Conservation (phyloP, 2,113 vertebrate genomes). For the Pontoporia blainvillei region DNA sequence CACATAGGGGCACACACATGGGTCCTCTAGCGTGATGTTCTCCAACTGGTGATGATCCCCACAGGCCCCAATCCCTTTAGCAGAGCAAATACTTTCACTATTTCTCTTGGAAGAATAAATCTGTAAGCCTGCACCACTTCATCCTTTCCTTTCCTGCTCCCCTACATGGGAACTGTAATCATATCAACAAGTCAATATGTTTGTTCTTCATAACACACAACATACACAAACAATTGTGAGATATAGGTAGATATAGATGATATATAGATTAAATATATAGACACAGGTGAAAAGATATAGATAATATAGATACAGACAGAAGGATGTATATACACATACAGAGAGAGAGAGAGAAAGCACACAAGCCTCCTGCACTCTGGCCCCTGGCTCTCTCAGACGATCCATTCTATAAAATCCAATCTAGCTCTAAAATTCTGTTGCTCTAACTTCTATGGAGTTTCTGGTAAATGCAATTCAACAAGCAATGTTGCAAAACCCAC, state of each 20-base stretch:
- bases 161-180: not conserved
- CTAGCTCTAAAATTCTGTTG: not conserved
- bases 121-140: not conserved
- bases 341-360: not conserved
- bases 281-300: not conserved
- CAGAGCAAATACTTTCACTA: not conserved
- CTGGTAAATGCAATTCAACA: not conserved
- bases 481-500: not conserved
- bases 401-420: not conserved
- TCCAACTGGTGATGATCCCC: not conserved
- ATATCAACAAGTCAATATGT: not conserved
- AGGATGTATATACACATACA: not conserved
- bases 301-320: not conserved
- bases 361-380: not conserved
- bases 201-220: not conserved
- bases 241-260: not conserved
- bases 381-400: not conserved
- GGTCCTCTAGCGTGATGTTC: not conserved
- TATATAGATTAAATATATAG: not conserved
- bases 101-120: not conserved
- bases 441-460: not conserved
- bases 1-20: not conserved
- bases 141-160: not conserved
- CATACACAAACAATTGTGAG: not conserved
- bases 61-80: not conserved